Base-by-base conservation (phyloP, 1,140 invertebrate genomes). In the Macrostomum lignano region DNA sequence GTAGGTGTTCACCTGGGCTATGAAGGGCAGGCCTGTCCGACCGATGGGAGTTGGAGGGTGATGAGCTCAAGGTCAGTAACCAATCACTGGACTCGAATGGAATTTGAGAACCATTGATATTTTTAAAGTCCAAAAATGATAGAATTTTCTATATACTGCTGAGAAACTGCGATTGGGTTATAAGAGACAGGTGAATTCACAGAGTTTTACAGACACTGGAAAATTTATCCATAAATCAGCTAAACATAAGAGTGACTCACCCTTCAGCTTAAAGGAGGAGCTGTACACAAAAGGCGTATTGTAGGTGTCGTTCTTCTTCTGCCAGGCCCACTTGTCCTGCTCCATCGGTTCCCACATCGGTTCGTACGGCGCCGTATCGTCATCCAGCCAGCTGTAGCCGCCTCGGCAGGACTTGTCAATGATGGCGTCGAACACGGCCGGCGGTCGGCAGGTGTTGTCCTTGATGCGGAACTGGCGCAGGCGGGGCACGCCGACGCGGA, bases 381-480 rank as follows among this genome's bases (percentile, higher is more conserved):
- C 54, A 32, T 53, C 49, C 0, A 38, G 36, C 54, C 54, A 57
- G 37, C 45, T 44, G 37, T 57, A 57, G 6, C 46, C 44, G 35
- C 45, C 42, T 10, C 50, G 46, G 36, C 54, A 57, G 31, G 52
- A n/a, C n/a, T n/a, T 48, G 6, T 46, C 36, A 13, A 55, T 46
- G 1, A 51, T 3, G 7, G 20, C 7, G 5, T 24, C 17, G 36
- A 57, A 43, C 9, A 20, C 17, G 0, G 19, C 17, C 25, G 43
- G 36, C 14, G 55, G 42, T 5, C 26, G 46, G 32, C 54, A 57
- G 0, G 54, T 44, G 31, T 54, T 44, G 35, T 51, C 45, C 37
- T 58, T 55, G 10, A 58, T 44, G 31, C 55, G 38, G 21, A 52
- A 37, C 38, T 55, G 52, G 32, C 52, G 38, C 14, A 58, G 32